Evolutionary conservation across 1,140 invertebrate species (phyloP).

Genomic region (Trinorchestia longiramus): DNA sequence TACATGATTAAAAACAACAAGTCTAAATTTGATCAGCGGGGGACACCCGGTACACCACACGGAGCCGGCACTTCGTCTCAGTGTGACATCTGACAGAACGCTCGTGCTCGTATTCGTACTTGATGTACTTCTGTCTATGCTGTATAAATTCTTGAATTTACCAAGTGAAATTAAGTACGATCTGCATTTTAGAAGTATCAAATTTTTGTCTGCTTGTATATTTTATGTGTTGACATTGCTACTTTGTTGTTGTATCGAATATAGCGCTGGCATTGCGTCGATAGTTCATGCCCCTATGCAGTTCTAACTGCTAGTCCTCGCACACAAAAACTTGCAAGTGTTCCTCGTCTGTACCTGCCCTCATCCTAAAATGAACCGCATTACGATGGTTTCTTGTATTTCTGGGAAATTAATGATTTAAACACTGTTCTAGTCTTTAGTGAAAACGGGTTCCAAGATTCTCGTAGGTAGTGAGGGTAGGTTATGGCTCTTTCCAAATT

Average conservation of each 20-base stretch:
- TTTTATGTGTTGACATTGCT: not conserved
- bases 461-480: not conserved
- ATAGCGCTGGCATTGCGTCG: not conserved
- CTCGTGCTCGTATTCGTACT: not conserved
- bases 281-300: not conserved
- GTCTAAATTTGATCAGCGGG: slow-evolving; percentile 90
- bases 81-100: slow-evolving; percentile 17
- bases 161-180: not conserved
- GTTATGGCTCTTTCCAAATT: not conserved
- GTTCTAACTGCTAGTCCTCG: no score
- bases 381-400: no score
- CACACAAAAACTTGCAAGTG: no score
- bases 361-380: no score
- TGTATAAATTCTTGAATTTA: not conserved
- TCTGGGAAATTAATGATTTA: no score
- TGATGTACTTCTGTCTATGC: not conserved
- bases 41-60: not conserved
- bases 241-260: not conserved
- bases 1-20: slow-evolving; percentile 96
- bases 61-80: not conserved
- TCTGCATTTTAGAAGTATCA: not conserved
- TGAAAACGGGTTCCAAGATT: no score
- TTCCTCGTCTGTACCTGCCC: no score
- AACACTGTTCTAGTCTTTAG: not conserved
- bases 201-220: not conserved